Evolutionary conservation across 2,113 vertebrate species (phyloP).

Genomic region (Piprites chloris): DNA sequence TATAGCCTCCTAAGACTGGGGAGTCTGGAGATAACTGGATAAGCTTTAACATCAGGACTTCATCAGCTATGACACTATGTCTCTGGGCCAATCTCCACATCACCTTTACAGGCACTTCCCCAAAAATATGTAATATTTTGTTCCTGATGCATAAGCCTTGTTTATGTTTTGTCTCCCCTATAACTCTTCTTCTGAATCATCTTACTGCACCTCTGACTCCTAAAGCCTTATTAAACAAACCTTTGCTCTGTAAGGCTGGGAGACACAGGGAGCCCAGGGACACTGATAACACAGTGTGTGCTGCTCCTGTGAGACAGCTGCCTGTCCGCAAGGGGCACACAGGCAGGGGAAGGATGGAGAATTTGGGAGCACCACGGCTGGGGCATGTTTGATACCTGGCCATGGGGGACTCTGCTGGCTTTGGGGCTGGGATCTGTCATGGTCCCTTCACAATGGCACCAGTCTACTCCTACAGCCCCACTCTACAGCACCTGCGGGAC

Average conservation of each 20-base stretch:
- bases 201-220: not conserved
- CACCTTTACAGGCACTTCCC: not conserved
- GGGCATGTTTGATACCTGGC: not conserved
- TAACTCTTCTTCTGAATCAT: not conserved
- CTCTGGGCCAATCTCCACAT: not conserved
- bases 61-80: rapidly evolving
- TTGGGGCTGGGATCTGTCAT: not conserved
- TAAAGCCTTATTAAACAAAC: slow-evolving; percentile 24
- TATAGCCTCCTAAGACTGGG: not conserved
- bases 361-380: not conserved
- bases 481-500: not conserved
- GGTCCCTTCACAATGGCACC: not conserved
- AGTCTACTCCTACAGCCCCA: rapidly evolving
- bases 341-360: not conserved
- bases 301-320: not conserved
- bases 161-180: not conserved
- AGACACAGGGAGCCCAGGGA: not conserved
- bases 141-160: not conserved
- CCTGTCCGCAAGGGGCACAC: not conserved
- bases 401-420: not conserved
- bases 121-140: not conserved
- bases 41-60: not conserved
- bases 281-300: not conserved
- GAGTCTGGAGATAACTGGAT: not conserved
- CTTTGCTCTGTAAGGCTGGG: slow-evolving; percentile 1